phyloP scores from a whole-genome alignment of 2,888 invertebrate genomes.

The Resseliella maxima region DNA sequence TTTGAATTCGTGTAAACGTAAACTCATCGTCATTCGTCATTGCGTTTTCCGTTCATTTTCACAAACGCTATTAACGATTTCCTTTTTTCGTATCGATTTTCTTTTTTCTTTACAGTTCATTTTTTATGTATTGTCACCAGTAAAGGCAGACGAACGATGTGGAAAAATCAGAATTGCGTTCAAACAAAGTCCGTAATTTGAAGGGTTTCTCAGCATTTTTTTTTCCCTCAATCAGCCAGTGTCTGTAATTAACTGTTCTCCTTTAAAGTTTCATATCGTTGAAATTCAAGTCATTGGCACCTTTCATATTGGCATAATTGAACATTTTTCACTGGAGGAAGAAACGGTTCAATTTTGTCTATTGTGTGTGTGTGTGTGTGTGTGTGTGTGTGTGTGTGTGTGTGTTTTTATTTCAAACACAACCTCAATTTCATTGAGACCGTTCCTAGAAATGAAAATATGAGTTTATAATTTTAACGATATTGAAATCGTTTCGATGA shows the following conservation, averaged over 20 bases:
- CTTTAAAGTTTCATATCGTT: neutral
- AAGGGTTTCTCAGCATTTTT: slow-evolving; percentile 11
- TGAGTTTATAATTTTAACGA: neutral
- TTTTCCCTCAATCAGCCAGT: neutral
- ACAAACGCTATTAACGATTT: neutral
- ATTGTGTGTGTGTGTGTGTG: too few relatives aligned
- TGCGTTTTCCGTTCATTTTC: neutral
- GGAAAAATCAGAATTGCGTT: slow-evolving; percentile 23
- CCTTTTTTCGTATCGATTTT: slow-evolving; percentile 35
- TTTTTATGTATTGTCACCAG: neutral
- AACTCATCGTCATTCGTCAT: slow-evolving; percentile 6
- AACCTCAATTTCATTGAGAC: neutral
- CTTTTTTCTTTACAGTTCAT: neutral
- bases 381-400: too few relatives aligned
- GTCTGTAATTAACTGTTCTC: slow-evolving; percentile 6
- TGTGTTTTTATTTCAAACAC: neutral
- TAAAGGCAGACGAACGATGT: neutral
- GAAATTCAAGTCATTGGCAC: slow-evolving; percentile 16
- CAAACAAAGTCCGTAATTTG: neutral
- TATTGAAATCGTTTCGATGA: neutral
- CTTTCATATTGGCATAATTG: neutral
- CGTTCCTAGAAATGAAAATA: neutral
- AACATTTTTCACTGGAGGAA: neutral
- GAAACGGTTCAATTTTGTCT: neutral
- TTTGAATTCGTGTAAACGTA: neutral